Base-by-base conservation (phyloP, 2,797 vertebrate genomes). In the Pygocentrus nattereri region DNA sequence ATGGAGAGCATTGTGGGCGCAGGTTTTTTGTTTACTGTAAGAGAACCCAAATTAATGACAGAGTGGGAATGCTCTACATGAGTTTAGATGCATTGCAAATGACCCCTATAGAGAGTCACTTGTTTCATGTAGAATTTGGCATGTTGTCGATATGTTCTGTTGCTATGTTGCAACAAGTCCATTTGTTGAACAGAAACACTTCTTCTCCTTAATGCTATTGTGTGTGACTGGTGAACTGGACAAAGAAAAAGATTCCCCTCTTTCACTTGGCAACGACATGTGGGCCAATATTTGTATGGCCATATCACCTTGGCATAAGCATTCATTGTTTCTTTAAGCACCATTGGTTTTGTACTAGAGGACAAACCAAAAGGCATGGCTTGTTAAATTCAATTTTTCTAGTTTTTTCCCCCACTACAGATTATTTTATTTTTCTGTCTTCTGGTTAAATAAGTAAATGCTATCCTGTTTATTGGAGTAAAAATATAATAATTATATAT, bases 281-380 rank as follows among this genome's bases (percentile, higher is more conserved):
- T 44, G 15, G 68, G 23, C 7, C 30, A 81, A 81, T 68, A 75
- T 68, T 74, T 74, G 72, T 67, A 73, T 16, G 61, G 64, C 34
- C 49, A 65, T 34, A 56, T 71, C 23, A 67, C 62, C 15, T 44
- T 54, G 56, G 68, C 44, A 38, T 31, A 67, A 47, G 19, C 21
- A 67, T 50, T 62, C n/a, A 38, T 76, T 76, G 30, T 70, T 76
- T 41, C n/a, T 38, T 52, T 19, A 34, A 76, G 12, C 30, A 64
- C 56, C 11, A 27, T 71, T 19, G 49, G 27, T 58, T 58, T 74
- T 74, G 12, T 54, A 56, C 1, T 73, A 27, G 41, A 50, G 49
- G 23, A 16, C 25, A 49, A 69, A 69, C n/a, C 1, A n/a, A 41
- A 38, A 44, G n/a, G 5, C 1, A 11, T 47, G n/a, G 1, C 21